Evolutionary conservation across 2,888 invertebrate genomes (phyloP).

Genomic region (Athrips mouffetella): DNA sequence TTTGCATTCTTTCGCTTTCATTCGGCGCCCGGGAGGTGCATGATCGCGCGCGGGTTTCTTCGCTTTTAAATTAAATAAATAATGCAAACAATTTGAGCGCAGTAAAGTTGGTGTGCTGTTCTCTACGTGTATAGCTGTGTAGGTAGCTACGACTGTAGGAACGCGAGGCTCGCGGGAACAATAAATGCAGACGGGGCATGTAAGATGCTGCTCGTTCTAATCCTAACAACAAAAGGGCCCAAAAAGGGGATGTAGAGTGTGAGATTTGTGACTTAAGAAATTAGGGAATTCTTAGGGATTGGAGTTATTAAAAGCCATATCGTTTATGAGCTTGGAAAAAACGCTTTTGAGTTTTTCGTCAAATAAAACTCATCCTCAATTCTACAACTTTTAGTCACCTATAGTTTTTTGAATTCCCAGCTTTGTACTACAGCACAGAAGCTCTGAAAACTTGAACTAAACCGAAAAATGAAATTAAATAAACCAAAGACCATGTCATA

Average conservation of each 20-base stretch:
- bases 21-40: slow-evolving; percentile 46
- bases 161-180: slow-evolving; percentile 66
- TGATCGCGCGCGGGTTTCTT: slow-evolving; percentile 69
- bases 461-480: no score
- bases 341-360: no score
- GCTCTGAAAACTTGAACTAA: no score
- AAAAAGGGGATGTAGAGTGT: not conserved
- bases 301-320: not conserved
- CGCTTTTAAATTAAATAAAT: slow-evolving; percentile 78
- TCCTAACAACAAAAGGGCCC: not conserved
- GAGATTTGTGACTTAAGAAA: not conserved
- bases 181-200: slow-evolving; percentile 51
- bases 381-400: no score
- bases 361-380: no score
- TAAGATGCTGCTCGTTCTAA: slow-evolving; percentile 41
- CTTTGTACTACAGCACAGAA: no score
- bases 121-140: not conserved
- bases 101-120: slow-evolving; percentile 52
- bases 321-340: no score
- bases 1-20: slow-evolving; percentile 48
- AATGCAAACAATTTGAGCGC: slow-evolving; percentile 76
- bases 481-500: no score
- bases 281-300: not conserved
- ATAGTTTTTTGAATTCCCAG: no score
- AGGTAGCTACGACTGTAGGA: slow-evolving; percentile 24